Percentiles rank a stretch among this genome's conserved stretches.
These are phyloP conservation scores for Brachyptera risi DNA, from an alignment of 2,888 invertebrate species.

Conservation along the genomic window DNA sequence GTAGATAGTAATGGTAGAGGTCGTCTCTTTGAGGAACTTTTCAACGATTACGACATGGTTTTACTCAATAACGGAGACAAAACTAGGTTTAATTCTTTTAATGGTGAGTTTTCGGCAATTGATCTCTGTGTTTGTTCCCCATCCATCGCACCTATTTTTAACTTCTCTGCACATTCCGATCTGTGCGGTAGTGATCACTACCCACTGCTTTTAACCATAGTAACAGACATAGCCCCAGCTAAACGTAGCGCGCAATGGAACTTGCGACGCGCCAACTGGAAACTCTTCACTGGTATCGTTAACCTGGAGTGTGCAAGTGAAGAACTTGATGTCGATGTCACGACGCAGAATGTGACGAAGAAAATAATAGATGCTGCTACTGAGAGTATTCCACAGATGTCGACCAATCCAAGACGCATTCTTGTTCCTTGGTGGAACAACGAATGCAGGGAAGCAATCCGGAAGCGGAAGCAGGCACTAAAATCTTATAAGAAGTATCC, in stretches of 20 bases:
- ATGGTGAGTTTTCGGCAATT: too few relatives aligned
- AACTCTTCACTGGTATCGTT: not conserved
- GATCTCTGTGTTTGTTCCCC: not conserved
- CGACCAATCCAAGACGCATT: not conserved
- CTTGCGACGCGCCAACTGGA: not conserved
- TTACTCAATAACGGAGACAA: not conserved
- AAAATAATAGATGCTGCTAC: not conserved
- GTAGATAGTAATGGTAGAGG: slow-evolving; percentile 6
- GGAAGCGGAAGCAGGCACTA: not conserved
- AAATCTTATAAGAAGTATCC: not conserved
- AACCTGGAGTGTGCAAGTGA: not conserved
- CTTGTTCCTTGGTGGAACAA: slow-evolving; percentile 12
- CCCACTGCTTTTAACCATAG: not conserved
- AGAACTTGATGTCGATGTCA: not conserved
- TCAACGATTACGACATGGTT: not conserved
- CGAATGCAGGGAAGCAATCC: not conserved
- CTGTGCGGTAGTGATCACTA: not conserved
- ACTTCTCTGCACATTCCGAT: not conserved
- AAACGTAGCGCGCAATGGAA: not conserved
- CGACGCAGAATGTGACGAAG: not conserved
- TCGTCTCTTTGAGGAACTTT: slow-evolving; percentile 3
- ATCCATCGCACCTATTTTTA: not conserved
- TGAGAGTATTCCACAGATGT: not conserved
- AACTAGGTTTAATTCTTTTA: not conserved
- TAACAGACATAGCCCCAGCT: not conserved